These are phyloP conservation scores for Meteorus cinctellus DNA, from an alignment of 2,888 invertebrate genomes.

Conservation along the genomic window DNA sequence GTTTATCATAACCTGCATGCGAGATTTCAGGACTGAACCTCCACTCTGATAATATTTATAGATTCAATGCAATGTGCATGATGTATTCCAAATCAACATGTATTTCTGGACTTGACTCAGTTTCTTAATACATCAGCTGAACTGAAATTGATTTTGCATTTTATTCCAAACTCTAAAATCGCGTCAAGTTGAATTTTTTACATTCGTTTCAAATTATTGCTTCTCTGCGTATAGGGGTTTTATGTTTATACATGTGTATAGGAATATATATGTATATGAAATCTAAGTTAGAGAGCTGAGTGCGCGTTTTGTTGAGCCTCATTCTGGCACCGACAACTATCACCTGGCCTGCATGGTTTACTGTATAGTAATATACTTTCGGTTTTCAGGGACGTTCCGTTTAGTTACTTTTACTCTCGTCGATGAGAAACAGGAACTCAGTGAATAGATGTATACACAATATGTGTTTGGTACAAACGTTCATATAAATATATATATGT, in stretches of 20 bases:
- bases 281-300: neutral
- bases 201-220: too few species aligned
- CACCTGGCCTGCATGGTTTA: conserved; percentile 32
- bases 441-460: conserved; percentile 21
- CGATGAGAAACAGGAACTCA: conserved; percentile 42
- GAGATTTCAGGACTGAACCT: too few species aligned
- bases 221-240: too few species aligned
- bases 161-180: too few species aligned
- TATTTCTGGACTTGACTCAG: too few species aligned
- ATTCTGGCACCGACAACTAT: conserved; percentile 26
- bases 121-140: too few species aligned
- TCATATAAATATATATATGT: neutral
- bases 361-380: conserved; percentile 36
- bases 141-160: too few species aligned
- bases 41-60: too few species aligned
- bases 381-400: conserved; percentile 44
- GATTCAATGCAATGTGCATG: too few species aligned
- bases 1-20: too few species aligned
- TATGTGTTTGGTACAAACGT: conserved; percentile 23
- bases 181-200: too few species aligned
- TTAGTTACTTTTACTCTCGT: conserved; percentile 46
- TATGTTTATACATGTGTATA: neutral
- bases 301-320: conserved; percentile 8
- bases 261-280: neutral
- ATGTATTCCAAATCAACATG: too few species aligned